A percentile compares a stretch with the other conserved stretches of the same genome.
phyloP scores from a whole-genome alignment of 92 coral and sea anemone species.

The Montipora capitata region DNA sequence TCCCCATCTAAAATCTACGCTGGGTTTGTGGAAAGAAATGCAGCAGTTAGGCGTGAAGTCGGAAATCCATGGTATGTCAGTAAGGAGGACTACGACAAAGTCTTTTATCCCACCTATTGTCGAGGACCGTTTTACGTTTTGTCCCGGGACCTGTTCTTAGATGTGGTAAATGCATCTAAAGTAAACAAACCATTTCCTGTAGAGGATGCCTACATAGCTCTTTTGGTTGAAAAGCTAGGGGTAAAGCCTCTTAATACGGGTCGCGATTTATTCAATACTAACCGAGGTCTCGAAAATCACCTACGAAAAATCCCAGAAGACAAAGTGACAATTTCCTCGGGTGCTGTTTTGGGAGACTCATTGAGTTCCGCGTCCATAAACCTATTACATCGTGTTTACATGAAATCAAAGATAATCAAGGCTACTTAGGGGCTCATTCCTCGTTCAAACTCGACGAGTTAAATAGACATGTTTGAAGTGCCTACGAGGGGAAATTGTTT shows the following conservation, averaged over 20 bases:
- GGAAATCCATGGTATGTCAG: neutral
- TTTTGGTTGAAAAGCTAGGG: neutral
- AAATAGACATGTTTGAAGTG: too few species aligned
- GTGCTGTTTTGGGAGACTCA: constrained; percentile 4
- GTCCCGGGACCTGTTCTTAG: neutral
- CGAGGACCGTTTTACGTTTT: neutral
- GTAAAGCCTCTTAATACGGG: neutral
- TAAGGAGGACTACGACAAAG: neutral
- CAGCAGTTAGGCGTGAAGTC: neutral
- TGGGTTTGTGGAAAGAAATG: neutral
- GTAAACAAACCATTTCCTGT: neutral
- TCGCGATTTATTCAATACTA: neutral
- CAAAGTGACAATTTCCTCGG: neutral
- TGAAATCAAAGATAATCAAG: neutral
- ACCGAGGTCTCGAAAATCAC: neutral
- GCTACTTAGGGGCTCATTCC: too few species aligned
- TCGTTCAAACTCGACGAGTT: too few species aligned
- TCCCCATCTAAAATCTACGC: neutral
- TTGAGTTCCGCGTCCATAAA: constrained; percentile 2
- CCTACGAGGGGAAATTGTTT: too few species aligned
- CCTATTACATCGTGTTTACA: neutral
- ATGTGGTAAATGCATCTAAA: neutral
- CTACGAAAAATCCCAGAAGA: neutral
- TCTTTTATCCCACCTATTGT: neutral
- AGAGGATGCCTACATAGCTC: constrained; percentile 6